Base-by-base conservation (phyloP, 2,113 vertebrate species). In the Centropus bengalensis region DNA sequence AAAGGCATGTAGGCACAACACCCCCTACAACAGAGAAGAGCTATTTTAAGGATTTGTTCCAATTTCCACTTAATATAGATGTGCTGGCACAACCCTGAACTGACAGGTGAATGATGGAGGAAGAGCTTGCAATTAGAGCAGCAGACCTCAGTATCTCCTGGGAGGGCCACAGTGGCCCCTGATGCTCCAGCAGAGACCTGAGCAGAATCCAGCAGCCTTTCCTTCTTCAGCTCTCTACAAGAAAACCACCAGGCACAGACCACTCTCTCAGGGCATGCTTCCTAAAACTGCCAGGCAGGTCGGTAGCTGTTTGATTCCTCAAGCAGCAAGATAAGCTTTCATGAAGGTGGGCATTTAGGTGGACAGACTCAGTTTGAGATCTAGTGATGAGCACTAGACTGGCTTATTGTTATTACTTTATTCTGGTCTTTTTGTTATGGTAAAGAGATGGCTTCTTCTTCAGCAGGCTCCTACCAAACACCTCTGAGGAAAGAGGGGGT, bases 11-110 rank as follows among this genome's bases (percentile, higher is more conserved):
- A 58, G 55, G 27, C 59, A 66, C 49, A 80, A 17, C 2, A 1
- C 32, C 51, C 51, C 14, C 40, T 58, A 28, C 16, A 68, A 47
- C 2, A 58, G 22, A 75, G 44, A 85, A 79, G 36, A 40, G 32
- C 5, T 42, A 17, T 86, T 94, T 91, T 67, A 76, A 63, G 51
- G 55, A 59, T 75, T 93, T 93, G 42, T 83, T 91, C 85, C 86
- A 80, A 86, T 77, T 96, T 70, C 59, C 5, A 0, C 47, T 88
- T 95, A 83, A 96, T 91, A 90, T 67, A 95, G 79, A 88, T 93
- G 92, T 90, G 68, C 55, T 86, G 85, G 86, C 88, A 88, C 68
- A 90, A 83, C 59, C 63, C 86, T 56, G 28, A 51, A 79, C 82
- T 95, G 76, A 88, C 79, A 90, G 85, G 90, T 83, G 82, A 88